Evolutionary conservation across 1,140 invertebrate genomes (phyloP), one percentile per base, ranked within the genome.

Genomic region (Euschistus heros): DNA sequence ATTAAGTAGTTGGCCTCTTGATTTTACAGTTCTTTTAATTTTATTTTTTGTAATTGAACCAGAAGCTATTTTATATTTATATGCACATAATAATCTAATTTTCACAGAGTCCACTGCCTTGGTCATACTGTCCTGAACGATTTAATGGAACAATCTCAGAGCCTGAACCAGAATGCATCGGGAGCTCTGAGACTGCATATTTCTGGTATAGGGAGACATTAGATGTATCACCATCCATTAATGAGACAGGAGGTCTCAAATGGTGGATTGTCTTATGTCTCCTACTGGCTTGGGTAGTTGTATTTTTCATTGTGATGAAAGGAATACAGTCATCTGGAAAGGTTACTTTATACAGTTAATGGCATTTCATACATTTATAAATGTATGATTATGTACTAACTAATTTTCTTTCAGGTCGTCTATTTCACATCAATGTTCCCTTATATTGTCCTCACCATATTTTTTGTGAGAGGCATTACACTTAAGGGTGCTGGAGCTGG

Each of bases 251-350:
- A 17, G 85, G 82, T 10, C 83, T 97, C 10, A 89, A 91, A 70
- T 95, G 92, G 91, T 96, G 95, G 89, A 92, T 98, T 71, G 89
- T 92, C 0, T 73, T 94, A 5, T 96, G 94, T 75, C 81, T 99
- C 18, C 76, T 97, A 42, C 77, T 97, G 14, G 91, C 94, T 59
- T 99, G 96, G 96, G 78, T 91, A 65, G 80, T 97, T 62, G 92
- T 98, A 15, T 98, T 96, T 79, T 89, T 94, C 73, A 97, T 96
- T 73, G 92, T 98, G 4, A 96, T 95, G 91, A 94, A 95, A 77
- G 96, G 96, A 54, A 97, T 98, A 68, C 94, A 97, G 76, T 94
- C 91, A 70, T 96, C 93, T 67, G 95, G 95, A 74, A 98, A 97
- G 82, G 94, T 94, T 10, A 37, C 13, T 37, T 4, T 37, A 10